phyloP scores from a whole-genome alignment of 2,888 invertebrate species.

The Leptinotarsa tumamoca region DNA sequence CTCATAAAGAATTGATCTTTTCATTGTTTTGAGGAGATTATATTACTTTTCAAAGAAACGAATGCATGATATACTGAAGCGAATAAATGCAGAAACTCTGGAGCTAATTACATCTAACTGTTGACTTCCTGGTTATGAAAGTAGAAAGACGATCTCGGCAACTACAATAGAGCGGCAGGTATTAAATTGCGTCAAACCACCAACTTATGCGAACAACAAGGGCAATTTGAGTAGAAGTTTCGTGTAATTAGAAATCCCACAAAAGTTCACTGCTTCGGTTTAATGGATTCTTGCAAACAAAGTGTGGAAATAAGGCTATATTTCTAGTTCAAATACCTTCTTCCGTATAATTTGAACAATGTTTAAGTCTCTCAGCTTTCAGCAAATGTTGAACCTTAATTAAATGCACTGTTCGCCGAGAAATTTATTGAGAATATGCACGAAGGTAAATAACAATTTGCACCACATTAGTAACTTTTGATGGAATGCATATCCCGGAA shows the following conservation, averaged over 20 bases:
- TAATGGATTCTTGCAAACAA: constrained; percentile 26
- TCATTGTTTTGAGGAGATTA: too few species aligned
- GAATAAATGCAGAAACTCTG: too few species aligned
- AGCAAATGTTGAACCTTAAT: constrained; percentile 18
- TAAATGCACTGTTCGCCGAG: constrained; percentile 9
- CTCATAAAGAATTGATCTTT: too few species aligned
- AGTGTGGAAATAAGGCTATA: constrained; percentile 13
- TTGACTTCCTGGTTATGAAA: not conserved
- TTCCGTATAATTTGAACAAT: constrained; percentile 12
- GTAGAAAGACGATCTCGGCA: not conserved
- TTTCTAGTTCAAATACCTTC: constrained; percentile 12
- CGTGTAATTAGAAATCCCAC: constrained; percentile 27
- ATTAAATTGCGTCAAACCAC: constrained; percentile 1
- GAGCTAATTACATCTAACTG: not conserved
- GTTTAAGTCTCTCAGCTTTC: constrained; percentile 1
- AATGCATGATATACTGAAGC: too few species aligned
- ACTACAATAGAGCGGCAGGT: not conserved
- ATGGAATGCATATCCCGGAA: not conserved
- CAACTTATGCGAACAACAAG: constrained; percentile 13
- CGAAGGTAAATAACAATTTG: not conserved
- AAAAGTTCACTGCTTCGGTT: constrained; percentile 23
- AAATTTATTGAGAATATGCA: constrained; percentile 3
- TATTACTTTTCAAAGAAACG: too few species aligned
- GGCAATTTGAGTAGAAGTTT: constrained; percentile 21
- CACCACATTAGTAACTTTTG: not conserved